Conservation (phyloP, 2,113 vertebrate species). For the Hyperoodon ampullatus region DNA sequence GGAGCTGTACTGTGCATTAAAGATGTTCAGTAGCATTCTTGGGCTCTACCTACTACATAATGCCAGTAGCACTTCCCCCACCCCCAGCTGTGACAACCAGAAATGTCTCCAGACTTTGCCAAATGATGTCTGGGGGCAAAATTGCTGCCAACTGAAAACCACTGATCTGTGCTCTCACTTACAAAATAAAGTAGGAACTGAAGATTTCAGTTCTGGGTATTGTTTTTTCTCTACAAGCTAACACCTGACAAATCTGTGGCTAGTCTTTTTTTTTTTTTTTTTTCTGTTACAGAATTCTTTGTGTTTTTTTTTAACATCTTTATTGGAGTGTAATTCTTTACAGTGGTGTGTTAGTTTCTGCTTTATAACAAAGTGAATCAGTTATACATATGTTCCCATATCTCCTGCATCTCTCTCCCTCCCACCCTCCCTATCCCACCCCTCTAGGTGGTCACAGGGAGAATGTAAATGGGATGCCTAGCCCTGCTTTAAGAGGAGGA, state of each 20-base stretch:
- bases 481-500: not conserved
- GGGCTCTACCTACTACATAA: not conserved
- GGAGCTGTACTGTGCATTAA: not conserved
- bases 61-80: not conserved
- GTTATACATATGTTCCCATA: too few species aligned
- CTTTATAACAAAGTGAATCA: too few species aligned
- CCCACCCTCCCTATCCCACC: too few species aligned
- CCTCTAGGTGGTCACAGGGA: not conserved
- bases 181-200: not conserved
- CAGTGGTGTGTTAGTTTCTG: too few species aligned
- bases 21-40: not conserved
- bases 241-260: not conserved
- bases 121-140: not conserved
- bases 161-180: not conserved
- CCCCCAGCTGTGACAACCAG: not conserved
- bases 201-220: not conserved
- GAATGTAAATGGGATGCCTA: not conserved
- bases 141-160: not conserved
- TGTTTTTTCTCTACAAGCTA: not conserved
- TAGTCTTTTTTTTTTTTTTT: not conserved
- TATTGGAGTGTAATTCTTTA: too few species aligned
- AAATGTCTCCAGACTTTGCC: not conserved
- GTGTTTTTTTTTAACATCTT: too few species aligned
- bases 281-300: too few species aligned
- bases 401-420: too few species aligned